Conservation (phyloP, 2,113 vertebrate species). For the Gulo gulo region DNA sequence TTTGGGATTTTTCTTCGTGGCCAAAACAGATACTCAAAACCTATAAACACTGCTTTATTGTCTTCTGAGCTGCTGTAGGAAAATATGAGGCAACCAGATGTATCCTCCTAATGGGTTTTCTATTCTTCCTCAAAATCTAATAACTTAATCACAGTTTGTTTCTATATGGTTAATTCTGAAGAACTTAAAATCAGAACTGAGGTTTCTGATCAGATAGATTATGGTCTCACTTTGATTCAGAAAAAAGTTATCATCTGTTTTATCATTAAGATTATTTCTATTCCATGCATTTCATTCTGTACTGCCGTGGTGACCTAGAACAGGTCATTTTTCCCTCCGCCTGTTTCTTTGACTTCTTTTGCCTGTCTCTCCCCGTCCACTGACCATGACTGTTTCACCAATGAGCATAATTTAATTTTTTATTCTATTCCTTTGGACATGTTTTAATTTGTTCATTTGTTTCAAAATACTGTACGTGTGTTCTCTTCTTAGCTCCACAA, state of each 20-base stretch:
- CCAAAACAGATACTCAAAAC: not conserved
- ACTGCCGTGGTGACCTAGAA: rapidly evolving
- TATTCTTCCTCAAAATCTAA: not conserved
- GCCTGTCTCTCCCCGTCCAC: not conserved
- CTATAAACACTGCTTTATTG: not conserved
- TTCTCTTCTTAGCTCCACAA: not conserved
- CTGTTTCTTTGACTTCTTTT: not conserved
- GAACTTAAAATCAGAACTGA: not conserved
- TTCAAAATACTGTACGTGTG: not conserved
- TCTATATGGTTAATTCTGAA: not conserved
- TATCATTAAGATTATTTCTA: not conserved
- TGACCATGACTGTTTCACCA: not conserved
- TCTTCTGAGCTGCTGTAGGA: not conserved
- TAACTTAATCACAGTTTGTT: not conserved
- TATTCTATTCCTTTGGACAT: not conserved
- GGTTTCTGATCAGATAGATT: not conserved
- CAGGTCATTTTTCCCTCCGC: not conserved
- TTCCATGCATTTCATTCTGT: not conserved
- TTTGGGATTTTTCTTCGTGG: not conserved
- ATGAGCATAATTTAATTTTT: not conserved
- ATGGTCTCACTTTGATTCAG: not conserved
- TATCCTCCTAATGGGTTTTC: not conserved
- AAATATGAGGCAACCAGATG: not conserved
- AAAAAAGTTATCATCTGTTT: not conserved
- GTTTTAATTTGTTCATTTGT: not conserved